Base-by-base conservation (phyloP, 2,113 vertebrate genomes). In the Microcebus ravelobensis region DNA sequence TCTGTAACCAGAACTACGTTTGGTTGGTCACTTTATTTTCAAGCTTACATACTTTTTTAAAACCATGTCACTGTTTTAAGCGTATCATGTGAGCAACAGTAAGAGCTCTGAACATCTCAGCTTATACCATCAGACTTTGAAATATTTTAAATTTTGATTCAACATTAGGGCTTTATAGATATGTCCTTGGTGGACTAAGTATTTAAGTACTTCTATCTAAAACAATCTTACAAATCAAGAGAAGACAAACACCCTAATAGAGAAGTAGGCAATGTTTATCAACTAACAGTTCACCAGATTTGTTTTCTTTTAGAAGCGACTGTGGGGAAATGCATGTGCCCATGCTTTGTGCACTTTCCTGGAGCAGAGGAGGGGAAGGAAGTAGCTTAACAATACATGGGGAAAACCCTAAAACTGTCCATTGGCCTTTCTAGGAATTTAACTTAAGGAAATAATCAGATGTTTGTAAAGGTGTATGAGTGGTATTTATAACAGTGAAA, bases 21-120 rank as follows among this genome's bases (percentile, higher is more conserved):
- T 90, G 14, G 61, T 34, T 34, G 18, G 14, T 65, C 59, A 36
- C 87, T 83, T 92, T 67, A 81, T 84, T 96, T 90, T 92, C 70
- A 95, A 89, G 65, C 8, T 70, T 50, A 82, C 48, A 65, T 17
- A 25, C 11, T 39, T 39, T 39, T 39, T 39, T 3, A 39, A 39
- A 39, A 39, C 39, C 39, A 39, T 39, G 39, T 39, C 39, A 39
- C 39, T 39, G 39, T 39, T 39, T 39, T 39, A 39, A 39, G 39
- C 39, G 39, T 39, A 74, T n/a, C 42, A 57, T 13, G 0, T 83
- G 48, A 77, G 48, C 42, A 77, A 36, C 5, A 88, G 2, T 55
- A 61, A 76, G 2, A 50, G 11, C 29, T 86, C 45, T 86, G 68
- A 63, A 61, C 15, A 82, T 89, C 61, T 73, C 1, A 45, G 7